A percentile compares a stretch with the other conserved stretches of the same genome.
phyloP scores from a whole-genome alignment of 2,113 vertebrate genomes.

The Ammodytes marinus region DNA sequence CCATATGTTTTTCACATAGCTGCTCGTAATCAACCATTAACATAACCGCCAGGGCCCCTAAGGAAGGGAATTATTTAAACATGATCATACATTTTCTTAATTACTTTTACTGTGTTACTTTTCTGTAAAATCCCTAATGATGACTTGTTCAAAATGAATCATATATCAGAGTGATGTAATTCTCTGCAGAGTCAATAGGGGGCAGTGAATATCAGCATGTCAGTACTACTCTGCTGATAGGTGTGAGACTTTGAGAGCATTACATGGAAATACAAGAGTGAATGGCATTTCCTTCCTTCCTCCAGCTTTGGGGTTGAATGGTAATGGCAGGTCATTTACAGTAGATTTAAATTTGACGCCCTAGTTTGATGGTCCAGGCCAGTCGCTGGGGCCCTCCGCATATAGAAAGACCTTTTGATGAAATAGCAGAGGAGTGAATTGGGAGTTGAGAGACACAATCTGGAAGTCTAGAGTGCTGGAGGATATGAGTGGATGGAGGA shows the following conservation, averaged over 20 bases:
- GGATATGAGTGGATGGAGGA: conserved; percentile 9
- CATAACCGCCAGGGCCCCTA: not conserved
- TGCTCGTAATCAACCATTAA: not conserved
- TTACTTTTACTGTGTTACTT: not conserved
- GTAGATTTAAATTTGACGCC: conserved; percentile 61
- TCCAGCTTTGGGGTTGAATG: conserved; percentile 45
- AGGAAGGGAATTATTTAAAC: conserved; percentile 8
- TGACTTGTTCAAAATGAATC: not conserved
- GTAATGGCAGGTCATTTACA: conserved; percentile 53
- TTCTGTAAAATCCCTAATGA: not conserved
- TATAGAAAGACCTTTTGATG: not conserved
- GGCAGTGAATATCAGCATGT: conserved; percentile 66
- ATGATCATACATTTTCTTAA: not conserved
- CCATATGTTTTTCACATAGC: conserved; percentile 8
- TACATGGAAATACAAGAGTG: conserved; percentile 39
- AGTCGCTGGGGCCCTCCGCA: conserved; percentile 3
- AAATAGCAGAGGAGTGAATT: conserved; percentile 33
- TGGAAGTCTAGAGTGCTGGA: conserved; percentile 6
- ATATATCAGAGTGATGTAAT: conserved; percentile 50
- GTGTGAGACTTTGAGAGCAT: conserved; percentile 23
- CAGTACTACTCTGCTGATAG: not conserved
- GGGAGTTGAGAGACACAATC: conserved; percentile 14
- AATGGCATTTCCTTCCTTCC: conserved; percentile 27
- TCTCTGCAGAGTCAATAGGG: conserved; percentile 41
- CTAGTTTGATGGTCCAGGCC: conserved; percentile 30